These are phyloP conservation scores for Diorhabda carinulata DNA, from an alignment of 1,140 invertebrate species.

Conservation along the genomic window DNA sequence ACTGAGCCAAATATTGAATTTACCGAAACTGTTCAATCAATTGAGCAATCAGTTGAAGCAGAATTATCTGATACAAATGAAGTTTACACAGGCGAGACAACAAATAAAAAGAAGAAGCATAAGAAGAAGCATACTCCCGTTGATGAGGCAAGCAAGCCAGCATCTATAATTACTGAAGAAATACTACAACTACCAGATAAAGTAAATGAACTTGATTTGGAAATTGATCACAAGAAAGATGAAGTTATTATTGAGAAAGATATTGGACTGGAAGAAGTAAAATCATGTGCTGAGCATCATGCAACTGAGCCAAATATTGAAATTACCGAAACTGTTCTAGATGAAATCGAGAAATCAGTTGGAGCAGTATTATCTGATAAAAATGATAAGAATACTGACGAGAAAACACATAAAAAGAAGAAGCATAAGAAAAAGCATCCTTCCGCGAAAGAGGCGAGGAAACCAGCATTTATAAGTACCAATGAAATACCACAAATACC, in stretches of 20 bases:
- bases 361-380: background rate
- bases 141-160: conserved; percentile 22
- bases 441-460: conserved; percentile 9
- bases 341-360: conserved; percentile 1
- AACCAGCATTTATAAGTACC: conserved; percentile 7
- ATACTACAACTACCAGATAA: conserved; percentile 16
- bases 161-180: conserved; percentile 21
- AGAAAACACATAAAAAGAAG: conserved; percentile 20
- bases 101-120: conserved; percentile 28
- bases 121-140: conserved; percentile 23
- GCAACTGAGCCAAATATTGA: background rate
- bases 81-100: conserved; percentile 18
- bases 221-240: too few relatives aligned
- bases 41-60: conserved; percentile 1
- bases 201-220: too few relatives aligned
- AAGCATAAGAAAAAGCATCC: conserved; percentile 19
- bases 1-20: conserved; percentile 15
- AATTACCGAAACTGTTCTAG: background rate
- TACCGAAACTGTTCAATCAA: background rate
- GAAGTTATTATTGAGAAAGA: background rate
- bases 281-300: background rate
- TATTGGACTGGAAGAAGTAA: background rate
- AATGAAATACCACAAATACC: conserved; percentile 16
- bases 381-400: background rate
- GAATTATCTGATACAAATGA: conserved; percentile 18